phyloP scores from a whole-genome alignment of 2,113 vertebrate genomes.

The Pampusana beccarii region DNA sequence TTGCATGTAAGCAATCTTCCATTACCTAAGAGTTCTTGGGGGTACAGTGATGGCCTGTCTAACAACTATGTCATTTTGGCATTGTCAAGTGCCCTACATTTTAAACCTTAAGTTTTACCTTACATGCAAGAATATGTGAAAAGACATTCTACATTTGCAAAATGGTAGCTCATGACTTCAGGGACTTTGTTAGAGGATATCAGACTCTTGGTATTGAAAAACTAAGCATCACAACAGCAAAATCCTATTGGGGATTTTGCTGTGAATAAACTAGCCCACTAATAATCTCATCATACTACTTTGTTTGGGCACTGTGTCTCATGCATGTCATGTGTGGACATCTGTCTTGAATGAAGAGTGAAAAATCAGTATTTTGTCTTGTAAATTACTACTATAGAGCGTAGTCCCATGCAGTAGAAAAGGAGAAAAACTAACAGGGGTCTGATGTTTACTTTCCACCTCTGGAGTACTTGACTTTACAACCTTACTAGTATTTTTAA shows the following conservation, averaged over 20 bases:
- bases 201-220: neutral
- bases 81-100: neutral
- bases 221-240: neutral
- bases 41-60: neutral
- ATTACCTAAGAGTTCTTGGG: neutral
- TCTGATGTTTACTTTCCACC: neutral
- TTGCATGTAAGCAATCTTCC: neutral
- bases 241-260: neutral
- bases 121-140: neutral
- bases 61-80: neutral
- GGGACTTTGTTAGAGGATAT: neutral
- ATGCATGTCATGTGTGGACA: neutral
- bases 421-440: neutral
- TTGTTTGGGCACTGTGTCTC: neutral
- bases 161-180: neutral
- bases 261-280: neutral
- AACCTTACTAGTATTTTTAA: neutral
- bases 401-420: neutral
- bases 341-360: neutral
- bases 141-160: neutral
- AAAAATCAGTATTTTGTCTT: neutral
- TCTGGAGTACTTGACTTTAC: neutral
- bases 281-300: neutral
- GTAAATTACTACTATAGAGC: neutral
- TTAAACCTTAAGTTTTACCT: neutral